Percentiles rank a stretch among this genome's conserved stretches.
Conservation (phyloP, 2,113 vertebrate genomes). For the Theristicus caerulescens region DNA sequence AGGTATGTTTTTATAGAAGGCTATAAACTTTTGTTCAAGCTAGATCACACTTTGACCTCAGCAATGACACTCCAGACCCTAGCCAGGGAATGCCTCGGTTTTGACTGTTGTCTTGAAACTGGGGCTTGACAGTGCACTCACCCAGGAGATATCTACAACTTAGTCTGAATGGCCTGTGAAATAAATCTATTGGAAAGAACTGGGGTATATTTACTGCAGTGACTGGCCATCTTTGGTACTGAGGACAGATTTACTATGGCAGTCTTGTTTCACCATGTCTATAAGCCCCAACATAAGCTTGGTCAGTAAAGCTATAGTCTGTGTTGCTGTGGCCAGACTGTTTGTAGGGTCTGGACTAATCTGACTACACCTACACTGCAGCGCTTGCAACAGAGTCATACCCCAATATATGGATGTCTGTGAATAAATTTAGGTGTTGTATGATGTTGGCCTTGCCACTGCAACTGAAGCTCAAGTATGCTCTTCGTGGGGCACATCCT, state of each 20-base stretch:
- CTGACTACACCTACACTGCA: not conserved
- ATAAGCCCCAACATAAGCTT: not conserved
- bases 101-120: not conserved
- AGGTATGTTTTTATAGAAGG: not conserved
- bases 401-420: not conserved
- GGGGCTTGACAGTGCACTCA: not conserved
- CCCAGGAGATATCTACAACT: not conserved
- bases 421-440: not conserved
- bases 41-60: not conserved
- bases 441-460: not conserved
- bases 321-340: not conserved
- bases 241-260: not conserved
- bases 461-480: not conserved
- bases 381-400: not conserved
- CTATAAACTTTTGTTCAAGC: constrained; percentile 2
- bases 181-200: not conserved
- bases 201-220: not conserved
- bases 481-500: not conserved
- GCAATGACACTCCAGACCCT: not conserved
- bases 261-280: not conserved
- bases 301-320: not conserved
- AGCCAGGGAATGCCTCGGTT: not conserved
- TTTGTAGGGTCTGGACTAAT: not conserved
- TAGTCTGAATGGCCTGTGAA: not conserved
- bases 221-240: not conserved